Base-by-base conservation (phyloP, 2,113 vertebrate genomes). In the Petrocephalus zakoni region DNA sequence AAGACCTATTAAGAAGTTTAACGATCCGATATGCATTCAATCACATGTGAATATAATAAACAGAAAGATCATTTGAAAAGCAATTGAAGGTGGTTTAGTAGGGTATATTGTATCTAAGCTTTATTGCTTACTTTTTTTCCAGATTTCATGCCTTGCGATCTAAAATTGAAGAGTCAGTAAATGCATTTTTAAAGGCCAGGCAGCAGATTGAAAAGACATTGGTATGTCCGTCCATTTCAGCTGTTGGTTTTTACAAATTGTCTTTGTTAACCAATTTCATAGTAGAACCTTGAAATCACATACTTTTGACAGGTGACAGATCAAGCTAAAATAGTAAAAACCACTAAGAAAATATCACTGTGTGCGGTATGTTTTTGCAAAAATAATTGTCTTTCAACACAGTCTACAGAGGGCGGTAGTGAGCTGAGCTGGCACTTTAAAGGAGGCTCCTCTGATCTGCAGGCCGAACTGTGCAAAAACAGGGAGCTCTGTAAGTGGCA, bases 331-430 rank as follows among this genome's bases (percentile, higher is more conserved):
- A 47, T 11, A 10, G 21, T 61, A 55, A 61, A 46, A 34, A 61
- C 46, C 52, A 87, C 6, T 29, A 22, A 61, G 19, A n/a, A n/a
- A 37, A 61, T 22, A 34, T 61, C 4, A 82, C 82, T 37, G 6
- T 55, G 52, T 85, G 15, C 19, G 34, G 15, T 22, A 22, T 89
- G 82, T 49, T 22, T 25, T 52, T 51, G 47, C 25, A 21, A 61
- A 85, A 82, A 58, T 91, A 42, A 91, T 84, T 92, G 90, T 86
- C 89, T 72, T 91, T 88, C 88, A 61, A 58, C 94, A 92, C 88
- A 97, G 97, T 95, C 97, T 95, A 94, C 96, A 95, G 95, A 97
- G 95, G 95, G 95, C 97, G 97, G 94, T 90, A 96, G 93, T 94
- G 96, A 98, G 96, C 96, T 98, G 93, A 95, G 92, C 91, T 94